Conservation (phyloP, 2,888 invertebrate species). For the Trachelus stipa region DNA sequence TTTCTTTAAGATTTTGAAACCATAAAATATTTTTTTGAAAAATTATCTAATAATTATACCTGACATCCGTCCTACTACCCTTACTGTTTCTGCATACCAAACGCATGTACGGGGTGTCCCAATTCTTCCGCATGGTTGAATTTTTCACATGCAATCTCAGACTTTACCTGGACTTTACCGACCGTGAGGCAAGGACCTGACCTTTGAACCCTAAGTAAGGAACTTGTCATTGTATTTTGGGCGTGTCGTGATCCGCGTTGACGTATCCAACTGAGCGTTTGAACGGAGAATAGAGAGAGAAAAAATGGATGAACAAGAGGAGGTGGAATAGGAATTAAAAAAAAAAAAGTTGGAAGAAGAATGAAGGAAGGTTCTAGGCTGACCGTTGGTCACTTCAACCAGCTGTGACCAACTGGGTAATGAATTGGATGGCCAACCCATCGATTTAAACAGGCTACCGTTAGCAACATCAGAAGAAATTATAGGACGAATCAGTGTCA, state of each 20-base stretch:
- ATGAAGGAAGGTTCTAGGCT: not conserved
- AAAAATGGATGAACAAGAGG: constrained; percentile 11
- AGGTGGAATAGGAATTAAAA: not conserved
- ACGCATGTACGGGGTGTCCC: not conserved
- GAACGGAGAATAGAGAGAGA: constrained; percentile 8
- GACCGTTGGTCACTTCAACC: constrained; percentile 25
- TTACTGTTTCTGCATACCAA: not conserved
- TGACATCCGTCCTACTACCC: not conserved
- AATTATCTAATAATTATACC: not conserved
- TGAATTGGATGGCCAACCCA: not conserved
- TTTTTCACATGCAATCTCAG: not conserved
- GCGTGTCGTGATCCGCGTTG: constrained; percentile 47
- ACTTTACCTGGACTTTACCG: not conserved
- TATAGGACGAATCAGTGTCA: not conserved
- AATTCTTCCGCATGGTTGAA: not conserved
- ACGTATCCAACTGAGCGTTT: constrained; percentile 45
- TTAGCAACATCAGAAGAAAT: not conserved
- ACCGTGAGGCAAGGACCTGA: not conserved
- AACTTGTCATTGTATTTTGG: constrained; percentile 31
- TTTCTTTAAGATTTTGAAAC: too few species aligned
- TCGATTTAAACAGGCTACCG: not conserved
- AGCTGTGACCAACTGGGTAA: constrained; percentile 7
- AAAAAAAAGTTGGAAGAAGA: not conserved
- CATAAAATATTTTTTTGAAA: too few species aligned
- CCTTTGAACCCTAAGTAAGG: not conserved